These are phyloP conservation scores for Papilio dardanus DNA, from an alignment of 1,140 invertebrate genomes.

Conservation along the genomic window DNA sequence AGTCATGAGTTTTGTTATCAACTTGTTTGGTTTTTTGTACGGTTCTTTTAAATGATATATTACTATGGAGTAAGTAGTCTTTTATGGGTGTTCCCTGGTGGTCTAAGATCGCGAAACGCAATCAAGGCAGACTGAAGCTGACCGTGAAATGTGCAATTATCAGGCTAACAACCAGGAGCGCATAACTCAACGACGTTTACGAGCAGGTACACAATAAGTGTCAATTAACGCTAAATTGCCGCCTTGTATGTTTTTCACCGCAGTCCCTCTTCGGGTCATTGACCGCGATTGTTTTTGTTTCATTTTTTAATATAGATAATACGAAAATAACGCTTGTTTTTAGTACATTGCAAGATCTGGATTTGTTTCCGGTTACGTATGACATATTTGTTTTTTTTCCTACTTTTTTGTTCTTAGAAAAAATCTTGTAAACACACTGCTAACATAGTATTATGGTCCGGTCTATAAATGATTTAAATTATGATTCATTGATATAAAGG, in stretches of 20 bases:
- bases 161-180: constrained; percentile 26
- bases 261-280: constrained; percentile 23
- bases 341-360: not conserved
- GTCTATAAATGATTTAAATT: constrained; percentile 7
- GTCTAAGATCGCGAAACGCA: not conserved
- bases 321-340: not conserved
- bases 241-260: constrained; percentile 25
- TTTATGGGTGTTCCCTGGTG: not conserved
- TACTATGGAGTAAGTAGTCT: not conserved
- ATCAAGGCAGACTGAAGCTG: not conserved
- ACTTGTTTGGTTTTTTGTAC: not conserved
- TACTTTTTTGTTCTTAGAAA: not conserved
- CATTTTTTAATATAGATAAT: constrained; percentile 26
- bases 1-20: too few relatives aligned
- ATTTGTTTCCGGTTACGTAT: not conserved
- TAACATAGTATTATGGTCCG: not conserved
- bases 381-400: not conserved
- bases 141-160: constrained; percentile 33
- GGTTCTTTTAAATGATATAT: not conserved
- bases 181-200: constrained; percentile 27
- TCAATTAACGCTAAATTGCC: constrained; percentile 36
- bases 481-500: not conserved
- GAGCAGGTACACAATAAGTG: constrained; percentile 33
- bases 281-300: constrained; percentile 22
- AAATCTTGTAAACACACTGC: not conserved